Evolutionary conservation across 2,113 vertebrate species (phyloP).

Genomic region (Gavialis gangeticus): DNA sequence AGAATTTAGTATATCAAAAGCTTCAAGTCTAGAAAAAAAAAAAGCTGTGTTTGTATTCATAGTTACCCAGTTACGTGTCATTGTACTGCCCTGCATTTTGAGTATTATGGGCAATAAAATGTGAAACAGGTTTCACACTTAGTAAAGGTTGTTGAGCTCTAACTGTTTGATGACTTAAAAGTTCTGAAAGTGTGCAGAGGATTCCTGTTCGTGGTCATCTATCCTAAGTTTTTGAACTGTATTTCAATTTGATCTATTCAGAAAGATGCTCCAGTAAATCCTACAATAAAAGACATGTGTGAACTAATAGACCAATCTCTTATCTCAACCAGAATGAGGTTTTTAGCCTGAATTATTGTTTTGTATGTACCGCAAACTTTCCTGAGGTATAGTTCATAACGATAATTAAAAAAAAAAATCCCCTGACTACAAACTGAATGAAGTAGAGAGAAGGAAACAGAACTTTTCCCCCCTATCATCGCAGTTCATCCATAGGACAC

Average conservation of each 20-base stretch:
- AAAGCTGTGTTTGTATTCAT: slow-evolving; percentile 31
- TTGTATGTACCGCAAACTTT: not conserved
- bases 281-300: not conserved
- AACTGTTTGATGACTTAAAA: not conserved
- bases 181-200: not conserved
- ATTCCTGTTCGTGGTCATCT: not conserved
- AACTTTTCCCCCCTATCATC: not conserved
- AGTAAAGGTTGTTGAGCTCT: not conserved
- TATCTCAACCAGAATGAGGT: not conserved
- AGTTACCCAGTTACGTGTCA: not conserved
- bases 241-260: not conserved
- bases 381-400: not conserved
- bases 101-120: not conserved
- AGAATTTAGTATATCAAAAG: slow-evolving; percentile 15
- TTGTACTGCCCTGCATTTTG: not conserved
- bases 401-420: not conserved
- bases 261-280: not conserved
- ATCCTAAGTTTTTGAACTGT: not conserved
- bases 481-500: not conserved
- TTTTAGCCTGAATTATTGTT: not conserved
- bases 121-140: not conserved
- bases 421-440: not conserved
- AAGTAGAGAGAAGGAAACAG: not conserved
- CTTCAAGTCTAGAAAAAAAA: not conserved
- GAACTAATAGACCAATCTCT: not conserved